Base-by-base conservation (phyloP, 2,113 vertebrate genomes). In the Sprattus sprattus region DNA sequence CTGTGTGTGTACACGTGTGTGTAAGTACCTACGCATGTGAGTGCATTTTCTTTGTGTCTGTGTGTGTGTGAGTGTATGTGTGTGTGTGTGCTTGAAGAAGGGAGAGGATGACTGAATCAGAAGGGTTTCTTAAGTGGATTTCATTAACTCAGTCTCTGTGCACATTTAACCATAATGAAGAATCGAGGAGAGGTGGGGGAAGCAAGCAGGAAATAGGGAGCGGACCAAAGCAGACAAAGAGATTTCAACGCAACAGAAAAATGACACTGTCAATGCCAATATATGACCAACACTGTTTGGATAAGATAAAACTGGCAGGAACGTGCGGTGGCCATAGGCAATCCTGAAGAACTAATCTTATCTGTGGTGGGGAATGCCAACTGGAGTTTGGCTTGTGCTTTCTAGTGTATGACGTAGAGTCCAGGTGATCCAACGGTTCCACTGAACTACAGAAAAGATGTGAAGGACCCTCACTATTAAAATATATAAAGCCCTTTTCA, bases 141-240 rank as follows among this genome's bases (percentile, higher is more conserved):
- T 78, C 71, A 78, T 78, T 78, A 78, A 78, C 71, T 78, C 71
- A 39, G 71, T 78, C 71, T 78, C 32, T 6, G 28, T 78, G 15
- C 71, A 78, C 71, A 78, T 78, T 78, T 78, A 78, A 39, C 28
- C 71, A 39, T 78, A 32, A 78, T 39, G 71, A 78, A 13, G 67
- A 4, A 32, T 16, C 67, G 67, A 75, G 67, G 67, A 75, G 28
- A 75, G 71, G 71, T 39, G 32, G 71, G 71, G 71, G 4, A 15
- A 32, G 10, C 25, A 25, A 28, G 64, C 64, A 60, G 64, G 25
- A 39, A 15, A 39, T 10, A 44, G 32, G 15, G 32, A 78, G 11
- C 39, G 28, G 11, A 15, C 7, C 2, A 28, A 25, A 25, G 64
- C 28, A 78, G 71, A 78, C 71, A 32, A 75, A 75, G 71, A 32